phyloP scores from a whole-genome alignment of 2,797 vertebrate genomes.

The Fistularia commersonii region DNA sequence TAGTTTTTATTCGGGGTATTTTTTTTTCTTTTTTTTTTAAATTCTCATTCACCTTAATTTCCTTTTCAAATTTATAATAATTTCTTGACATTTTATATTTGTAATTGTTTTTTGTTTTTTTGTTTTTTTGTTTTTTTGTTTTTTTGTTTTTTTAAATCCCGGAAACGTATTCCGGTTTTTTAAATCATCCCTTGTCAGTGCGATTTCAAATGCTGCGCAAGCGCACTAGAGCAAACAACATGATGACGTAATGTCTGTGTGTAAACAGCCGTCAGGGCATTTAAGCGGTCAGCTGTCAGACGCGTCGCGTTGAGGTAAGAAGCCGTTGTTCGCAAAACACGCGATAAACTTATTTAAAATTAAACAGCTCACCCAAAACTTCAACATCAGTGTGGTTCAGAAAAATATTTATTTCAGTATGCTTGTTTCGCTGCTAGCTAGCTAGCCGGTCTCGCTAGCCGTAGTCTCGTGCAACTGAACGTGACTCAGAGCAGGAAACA shows the following conservation, averaged over 20 bases:
- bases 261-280: constrained; percentile 60
- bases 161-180: too few species aligned
- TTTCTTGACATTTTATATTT: too few species aligned
- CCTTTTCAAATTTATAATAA: too few species aligned
- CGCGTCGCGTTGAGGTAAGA: background rate
- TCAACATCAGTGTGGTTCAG: too few species aligned
- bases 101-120: too few species aligned
- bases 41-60: too few species aligned
- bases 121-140: too few species aligned
- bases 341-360: background rate
- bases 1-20: too few species aligned
- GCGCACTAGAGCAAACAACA: constrained; percentile 20
- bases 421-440: background rate
- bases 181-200: too few species aligned
- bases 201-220: constrained; percentile 48
- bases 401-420: background rate
- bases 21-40: too few species aligned
- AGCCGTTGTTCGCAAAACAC: background rate
- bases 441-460: background rate
- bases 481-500: background rate
- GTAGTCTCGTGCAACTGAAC: background rate
- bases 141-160: too few species aligned
- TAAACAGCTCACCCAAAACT: too few species aligned
- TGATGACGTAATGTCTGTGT: constrained; percentile 32
- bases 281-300: constrained; percentile 64